Conservation (phyloP, 2,113 vertebrate genomes). For the Hucho hucho region DNA sequence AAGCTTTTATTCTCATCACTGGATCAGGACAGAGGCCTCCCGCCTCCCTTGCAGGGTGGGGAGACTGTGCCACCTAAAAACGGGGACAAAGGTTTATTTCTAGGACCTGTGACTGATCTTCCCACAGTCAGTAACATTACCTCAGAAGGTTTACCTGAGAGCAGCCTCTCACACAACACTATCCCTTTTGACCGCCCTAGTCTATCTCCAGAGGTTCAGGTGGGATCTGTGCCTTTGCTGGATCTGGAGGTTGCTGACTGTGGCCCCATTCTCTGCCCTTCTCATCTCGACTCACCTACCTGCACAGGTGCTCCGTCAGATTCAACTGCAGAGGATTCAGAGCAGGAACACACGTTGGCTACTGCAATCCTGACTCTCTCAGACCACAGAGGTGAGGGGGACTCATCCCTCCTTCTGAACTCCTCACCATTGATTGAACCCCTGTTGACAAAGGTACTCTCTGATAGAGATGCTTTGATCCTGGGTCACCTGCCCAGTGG, state of each 20-base stretch:
- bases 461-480: slow-evolving; percentile 48
- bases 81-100: slow-evolving; percentile 63
- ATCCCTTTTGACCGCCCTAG: slow-evolving; percentile 27
- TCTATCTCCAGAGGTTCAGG: slow-evolving; percentile 24
- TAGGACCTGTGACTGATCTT: slow-evolving; percentile 59
- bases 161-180: slow-evolving; percentile 16
- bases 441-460: slow-evolving; percentile 11
- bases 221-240: slow-evolving; percentile 59
- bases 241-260: slow-evolving; percentile 57
- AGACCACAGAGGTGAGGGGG: slow-evolving; percentile 45
- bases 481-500: slow-evolving; percentile 38
- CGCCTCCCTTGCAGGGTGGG: slow-evolving; percentile 38
- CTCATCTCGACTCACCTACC: slow-evolving; percentile 28
- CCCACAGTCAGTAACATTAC: slow-evolving; percentile 47
- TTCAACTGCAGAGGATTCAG: slow-evolving; percentile 30
- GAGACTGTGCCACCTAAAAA: slow-evolving; percentile 66
- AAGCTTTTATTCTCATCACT: slow-evolving; percentile 39
- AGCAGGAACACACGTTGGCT: slow-evolving; percentile 32
- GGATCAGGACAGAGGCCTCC: slow-evolving; percentile 31
- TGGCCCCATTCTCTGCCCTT: slow-evolving; percentile 47
- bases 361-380: slow-evolving; percentile 16
- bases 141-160: slow-evolving; percentile 48
- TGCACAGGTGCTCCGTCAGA: slow-evolving; percentile 27
- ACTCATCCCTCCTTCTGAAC: slow-evolving; percentile 22
- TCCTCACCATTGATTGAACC: slow-evolving; percentile 1